Evolutionary conservation across 2,113 vertebrate species (phyloP).

Genomic region (Ancistrus triradiatus): DNA sequence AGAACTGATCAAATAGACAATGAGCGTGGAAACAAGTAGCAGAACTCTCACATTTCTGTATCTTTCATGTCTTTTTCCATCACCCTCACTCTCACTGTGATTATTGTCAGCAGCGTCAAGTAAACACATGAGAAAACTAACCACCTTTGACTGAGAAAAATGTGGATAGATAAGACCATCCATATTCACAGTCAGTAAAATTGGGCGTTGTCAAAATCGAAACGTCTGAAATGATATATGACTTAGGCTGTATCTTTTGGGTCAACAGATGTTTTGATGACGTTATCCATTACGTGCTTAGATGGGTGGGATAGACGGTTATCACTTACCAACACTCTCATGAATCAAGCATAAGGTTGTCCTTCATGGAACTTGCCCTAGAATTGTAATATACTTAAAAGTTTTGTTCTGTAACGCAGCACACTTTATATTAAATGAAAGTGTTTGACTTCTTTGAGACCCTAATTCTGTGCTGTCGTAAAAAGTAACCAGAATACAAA

Average conservation of each 20-base stretch:
- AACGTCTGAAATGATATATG: constrained; percentile 38
- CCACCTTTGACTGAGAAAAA: constrained; percentile 12
- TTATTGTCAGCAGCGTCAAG: not conserved
- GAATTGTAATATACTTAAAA: constrained; percentile 11
- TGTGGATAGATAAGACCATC: constrained; percentile 12
- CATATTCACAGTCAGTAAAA: constrained; percentile 40
- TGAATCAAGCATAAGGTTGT: too few relatives aligned
- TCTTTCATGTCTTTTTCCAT: too few relatives aligned
- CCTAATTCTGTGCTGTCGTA: too few relatives aligned
- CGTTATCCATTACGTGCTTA: constrained; percentile 34
- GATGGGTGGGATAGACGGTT: constrained; percentile 32
- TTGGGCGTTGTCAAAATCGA: constrained; percentile 42
- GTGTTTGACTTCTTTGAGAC: too few relatives aligned
- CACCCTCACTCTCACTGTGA: too few relatives aligned
- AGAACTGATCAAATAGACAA: too few relatives aligned
- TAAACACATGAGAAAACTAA: constrained; percentile 10
- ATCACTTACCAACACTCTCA: constrained; percentile 12
- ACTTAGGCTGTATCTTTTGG: constrained; percentile 34
- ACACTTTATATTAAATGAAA: too few relatives aligned
- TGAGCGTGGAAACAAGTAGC: too few relatives aligned
- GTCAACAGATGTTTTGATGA: constrained; percentile 52
- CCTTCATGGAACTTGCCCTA: not conserved
- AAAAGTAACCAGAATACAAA: too few relatives aligned
- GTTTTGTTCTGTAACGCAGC: too few relatives aligned
- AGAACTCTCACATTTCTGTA: too few relatives aligned